These are phyloP conservation scores for Belgica antarctica DNA, from an alignment of 2,888 invertebrate species.

Conservation along the genomic window DNA sequence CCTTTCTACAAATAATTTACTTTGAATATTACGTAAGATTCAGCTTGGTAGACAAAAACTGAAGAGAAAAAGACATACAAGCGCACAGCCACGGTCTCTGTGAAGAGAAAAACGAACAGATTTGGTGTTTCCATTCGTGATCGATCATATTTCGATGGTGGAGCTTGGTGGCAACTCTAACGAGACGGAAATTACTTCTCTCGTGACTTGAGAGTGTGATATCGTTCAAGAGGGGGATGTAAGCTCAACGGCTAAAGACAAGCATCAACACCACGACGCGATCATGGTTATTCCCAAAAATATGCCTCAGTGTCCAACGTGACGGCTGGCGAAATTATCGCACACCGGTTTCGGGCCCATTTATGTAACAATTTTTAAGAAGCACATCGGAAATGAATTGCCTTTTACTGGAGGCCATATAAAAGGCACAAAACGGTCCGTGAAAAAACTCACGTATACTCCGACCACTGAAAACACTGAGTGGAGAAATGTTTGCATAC, in stretches of 20 bases:
- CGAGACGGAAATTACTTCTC: background rate
- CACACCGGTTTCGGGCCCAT: background rate
- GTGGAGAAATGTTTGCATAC: too few species aligned
- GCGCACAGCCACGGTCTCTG: constrained; percentile 4
- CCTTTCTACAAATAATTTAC: constrained; percentile 43
- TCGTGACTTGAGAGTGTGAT: background rate
- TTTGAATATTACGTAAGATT: constrained; percentile 38
- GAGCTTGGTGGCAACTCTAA: background rate
- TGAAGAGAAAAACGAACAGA: background rate
- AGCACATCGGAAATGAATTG: background rate
- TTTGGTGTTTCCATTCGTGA: constrained; percentile 38
- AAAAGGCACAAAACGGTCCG: too few species aligned
- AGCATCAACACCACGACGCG: background rate
- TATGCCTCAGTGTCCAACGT: background rate
- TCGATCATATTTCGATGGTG: background rate
- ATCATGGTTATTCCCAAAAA: background rate
- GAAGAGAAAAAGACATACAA: constrained; percentile 13
- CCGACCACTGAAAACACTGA: too few species aligned
- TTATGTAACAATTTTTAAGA: background rate
- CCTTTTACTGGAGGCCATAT: too few species aligned
- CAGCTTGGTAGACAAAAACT: constrained; percentile 35
- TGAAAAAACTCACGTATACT: background rate
- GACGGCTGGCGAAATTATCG: background rate
- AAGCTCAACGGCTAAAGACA: constrained; percentile 22
- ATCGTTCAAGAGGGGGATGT: background rate